Conservation (phyloP, 2,113 vertebrate species). For the Ictalurus punctatus region DNA sequence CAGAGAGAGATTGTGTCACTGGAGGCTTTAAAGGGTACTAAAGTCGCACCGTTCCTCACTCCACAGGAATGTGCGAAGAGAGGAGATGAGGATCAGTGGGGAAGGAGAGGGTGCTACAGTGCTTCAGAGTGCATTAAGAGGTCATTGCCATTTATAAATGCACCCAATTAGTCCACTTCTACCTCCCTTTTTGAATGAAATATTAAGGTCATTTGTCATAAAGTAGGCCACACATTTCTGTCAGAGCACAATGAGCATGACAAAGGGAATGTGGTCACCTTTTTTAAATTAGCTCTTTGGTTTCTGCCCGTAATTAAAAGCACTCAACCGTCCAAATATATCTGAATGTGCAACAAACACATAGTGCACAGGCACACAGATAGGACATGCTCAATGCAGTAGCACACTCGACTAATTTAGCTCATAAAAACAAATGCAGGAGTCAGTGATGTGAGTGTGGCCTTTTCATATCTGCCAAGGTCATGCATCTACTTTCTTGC, state of each 20-base stretch:
- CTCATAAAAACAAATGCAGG: background rate
- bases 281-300: conserved; percentile 32
- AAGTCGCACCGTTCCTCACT: background rate
- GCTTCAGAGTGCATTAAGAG: conserved; percentile 49
- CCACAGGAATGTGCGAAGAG: conserved; percentile 1
- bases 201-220: conserved; percentile 51
- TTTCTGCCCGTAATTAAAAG: conserved; percentile 25
- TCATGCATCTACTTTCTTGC: conserved; percentile 38
- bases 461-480: conserved; percentile 49
- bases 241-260: conserved; percentile 53
- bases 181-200: conserved; percentile 57
- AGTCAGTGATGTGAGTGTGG: conserved; percentile 48
- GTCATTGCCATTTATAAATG: conserved; percentile 57
- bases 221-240: conserved; percentile 45
- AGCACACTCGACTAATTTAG: background rate
- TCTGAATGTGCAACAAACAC: conserved; percentile 15
- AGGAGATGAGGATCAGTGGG: conserved; percentile 9
- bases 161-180: conserved; percentile 58
- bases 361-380: background rate
- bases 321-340: background rate
- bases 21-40: conserved; percentile 9
- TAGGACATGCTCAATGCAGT: background rate
- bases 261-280: conserved; percentile 33
- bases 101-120: conserved; percentile 5
- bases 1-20: background rate